phyloP scores from a whole-genome alignment of 2,797 vertebrate genomes.

The Sciaenops ocellatus region DNA sequence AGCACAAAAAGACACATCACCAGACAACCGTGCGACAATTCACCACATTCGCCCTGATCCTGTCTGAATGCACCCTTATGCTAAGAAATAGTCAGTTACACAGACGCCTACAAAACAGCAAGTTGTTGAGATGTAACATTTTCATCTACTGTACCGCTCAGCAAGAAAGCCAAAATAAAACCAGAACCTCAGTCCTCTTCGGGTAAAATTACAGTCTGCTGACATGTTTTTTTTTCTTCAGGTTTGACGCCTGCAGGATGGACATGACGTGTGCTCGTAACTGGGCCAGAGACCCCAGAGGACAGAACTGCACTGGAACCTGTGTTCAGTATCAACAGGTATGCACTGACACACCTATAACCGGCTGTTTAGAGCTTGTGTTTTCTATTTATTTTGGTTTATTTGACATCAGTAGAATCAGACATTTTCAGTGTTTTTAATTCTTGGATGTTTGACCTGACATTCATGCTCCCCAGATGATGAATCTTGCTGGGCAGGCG shows the following conservation, averaged over 20 bases:
- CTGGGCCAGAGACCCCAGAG: slow-evolving; percentile 82
- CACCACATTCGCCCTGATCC: too few species aligned
- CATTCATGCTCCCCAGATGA: background rate
- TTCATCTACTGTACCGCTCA: background rate
- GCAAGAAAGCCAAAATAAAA: background rate
- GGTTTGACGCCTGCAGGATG: slow-evolving; percentile 88
- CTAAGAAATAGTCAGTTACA: background rate
- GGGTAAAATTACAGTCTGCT: too few species aligned
- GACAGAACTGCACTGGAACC: slow-evolving; percentile 83
- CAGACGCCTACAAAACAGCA: background rate
- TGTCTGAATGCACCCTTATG: background rate
- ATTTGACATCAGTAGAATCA: too few species aligned
- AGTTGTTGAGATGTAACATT: background rate
- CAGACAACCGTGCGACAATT: too few species aligned
- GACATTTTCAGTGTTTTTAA: too few species aligned
- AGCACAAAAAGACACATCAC: too few species aligned
- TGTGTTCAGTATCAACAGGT: slow-evolving; percentile 90
- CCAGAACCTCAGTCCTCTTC: background rate
- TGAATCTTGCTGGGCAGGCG: background rate
- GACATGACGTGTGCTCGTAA: slow-evolving; percentile 87
- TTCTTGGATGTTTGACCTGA: background rate
- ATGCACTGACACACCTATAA: slow-evolving; percentile 3
- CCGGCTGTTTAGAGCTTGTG: background rate
- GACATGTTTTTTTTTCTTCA: slow-evolving; percentile 51
- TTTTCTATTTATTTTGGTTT: background rate